These are phyloP conservation scores for Drosophila kanapiae DNA, from an alignment of 1,140 invertebrate species.

Conservation along the genomic window DNA sequence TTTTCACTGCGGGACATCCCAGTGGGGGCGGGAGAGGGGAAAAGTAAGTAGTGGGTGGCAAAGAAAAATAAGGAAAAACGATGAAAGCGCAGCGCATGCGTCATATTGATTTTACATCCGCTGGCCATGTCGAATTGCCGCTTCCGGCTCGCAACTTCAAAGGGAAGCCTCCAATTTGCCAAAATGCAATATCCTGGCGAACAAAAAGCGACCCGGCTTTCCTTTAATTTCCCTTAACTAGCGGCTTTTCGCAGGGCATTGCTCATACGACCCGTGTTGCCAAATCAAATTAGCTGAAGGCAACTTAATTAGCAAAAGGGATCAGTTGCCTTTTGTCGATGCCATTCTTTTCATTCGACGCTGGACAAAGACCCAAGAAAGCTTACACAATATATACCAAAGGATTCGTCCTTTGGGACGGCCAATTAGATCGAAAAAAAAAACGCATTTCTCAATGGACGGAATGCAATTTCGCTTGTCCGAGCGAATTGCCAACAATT, in stretches of 20 bases:
- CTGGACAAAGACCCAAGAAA: too few species aligned
- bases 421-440: not conserved
- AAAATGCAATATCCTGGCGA: slow-evolving; percentile 48
- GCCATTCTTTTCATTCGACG: too few species aligned
- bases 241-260: slow-evolving; percentile 8
- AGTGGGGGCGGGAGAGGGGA: not conserved
- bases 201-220: not conserved
- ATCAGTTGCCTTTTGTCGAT: not conserved
- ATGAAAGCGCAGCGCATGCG: slow-evolving; percentile 69
- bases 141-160: slow-evolving; percentile 67
- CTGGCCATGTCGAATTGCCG: slow-evolving; percentile 49
- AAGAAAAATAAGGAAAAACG: not conserved
- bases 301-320: slow-evolving; percentile 48
- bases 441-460: slow-evolving; percentile 1
- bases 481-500: slow-evolving; percentile 19
- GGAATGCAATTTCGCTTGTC: slow-evolving; percentile 29
- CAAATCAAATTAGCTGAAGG: slow-evolving; percentile 33
- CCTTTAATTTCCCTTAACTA: slow-evolving; percentile 19
- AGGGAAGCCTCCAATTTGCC: slow-evolving; percentile 74
- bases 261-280: slow-evolving; percentile 21
- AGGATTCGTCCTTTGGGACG: not conserved
- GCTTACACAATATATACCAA: not conserved
- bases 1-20: slow-evolving; percentile 8
- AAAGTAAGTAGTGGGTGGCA: not conserved
- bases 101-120: slow-evolving; percentile 74